phyloP scores from a whole-genome alignment of 1,140 invertebrate genomes.

The Cotesia chilonis region DNA sequence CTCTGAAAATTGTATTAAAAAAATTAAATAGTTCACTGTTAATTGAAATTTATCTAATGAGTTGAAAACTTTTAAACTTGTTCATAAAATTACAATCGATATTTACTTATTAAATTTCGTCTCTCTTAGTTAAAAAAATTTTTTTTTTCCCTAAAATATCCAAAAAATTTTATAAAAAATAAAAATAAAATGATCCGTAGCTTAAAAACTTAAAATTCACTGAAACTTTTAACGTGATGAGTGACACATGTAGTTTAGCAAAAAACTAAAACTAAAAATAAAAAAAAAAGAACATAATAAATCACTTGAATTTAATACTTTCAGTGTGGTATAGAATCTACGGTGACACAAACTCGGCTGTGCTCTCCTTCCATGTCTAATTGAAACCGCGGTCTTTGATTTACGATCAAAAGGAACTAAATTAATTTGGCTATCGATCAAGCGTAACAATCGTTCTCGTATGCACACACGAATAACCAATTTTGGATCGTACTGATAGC shows the following conservation, averaged over 20 bases:
- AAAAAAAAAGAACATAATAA: not conserved
- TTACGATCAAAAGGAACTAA: slow-evolving; percentile 35
- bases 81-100: no score
- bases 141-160: no score
- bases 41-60: no score
- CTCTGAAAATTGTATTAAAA: no score
- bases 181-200: no score
- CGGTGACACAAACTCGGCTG: slow-evolving; percentile 12
- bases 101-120: no score
- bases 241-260: not conserved
- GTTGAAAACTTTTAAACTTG: no score
- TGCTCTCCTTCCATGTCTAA: slow-evolving; percentile 29
- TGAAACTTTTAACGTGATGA: no score
- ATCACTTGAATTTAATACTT: not conserved
- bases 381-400: slow-evolving; percentile 43
- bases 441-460: slow-evolving; percentile 11
- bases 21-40: no score
- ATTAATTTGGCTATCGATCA: slow-evolving; percentile 42
- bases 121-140: no score
- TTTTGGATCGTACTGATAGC: slow-evolving; percentile 9
- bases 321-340: not conserved
- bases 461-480: slow-evolving; percentile 17
- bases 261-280: not conserved
- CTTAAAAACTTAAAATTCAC: no score
- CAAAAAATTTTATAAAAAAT: no score